Evolutionary conservation across 2,113 vertebrate species (phyloP).

Genomic region (Apeltes quadracus): DNA sequence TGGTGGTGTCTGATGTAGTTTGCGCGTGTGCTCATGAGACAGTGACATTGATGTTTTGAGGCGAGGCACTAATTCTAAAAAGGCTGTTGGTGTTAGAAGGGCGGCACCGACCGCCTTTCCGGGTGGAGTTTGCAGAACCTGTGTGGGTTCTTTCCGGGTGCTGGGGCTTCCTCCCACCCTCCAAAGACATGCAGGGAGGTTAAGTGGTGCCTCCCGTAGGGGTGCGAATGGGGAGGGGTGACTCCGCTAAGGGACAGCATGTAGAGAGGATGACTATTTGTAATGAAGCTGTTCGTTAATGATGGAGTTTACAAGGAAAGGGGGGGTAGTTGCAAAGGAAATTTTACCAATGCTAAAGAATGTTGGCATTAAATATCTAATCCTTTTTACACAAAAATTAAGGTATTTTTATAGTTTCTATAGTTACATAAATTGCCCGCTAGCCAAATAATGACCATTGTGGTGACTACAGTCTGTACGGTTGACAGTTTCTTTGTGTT

Average conservation of each 20-base stretch:
- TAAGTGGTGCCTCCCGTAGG: too few relatives aligned
- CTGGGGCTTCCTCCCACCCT: too few relatives aligned
- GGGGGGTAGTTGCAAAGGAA: slow-evolving; percentile 22
- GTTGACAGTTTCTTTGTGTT: neutral
- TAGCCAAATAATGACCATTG: neutral
- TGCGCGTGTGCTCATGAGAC: neutral
- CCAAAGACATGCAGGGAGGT: too few relatives aligned
- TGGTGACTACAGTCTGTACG: neutral
- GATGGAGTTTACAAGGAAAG: slow-evolving; percentile 11
- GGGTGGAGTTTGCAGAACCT: too few relatives aligned
- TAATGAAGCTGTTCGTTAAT: slow-evolving; percentile 1
- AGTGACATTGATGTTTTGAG: slow-evolving; percentile 6
- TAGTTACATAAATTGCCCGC: neutral
- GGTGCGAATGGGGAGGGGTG: too few relatives aligned
- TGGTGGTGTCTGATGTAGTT: slow-evolving; percentile 2
- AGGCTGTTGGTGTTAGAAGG: neutral
- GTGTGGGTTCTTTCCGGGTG: too few relatives aligned
- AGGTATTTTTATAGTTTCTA: neutral
- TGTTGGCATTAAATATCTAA: slow-evolving; percentile 11
- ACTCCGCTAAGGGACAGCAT: too few relatives aligned
- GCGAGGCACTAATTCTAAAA: neutral
- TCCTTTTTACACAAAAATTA: neutral
- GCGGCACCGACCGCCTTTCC: too few relatives aligned
- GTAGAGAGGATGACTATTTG: neutral
- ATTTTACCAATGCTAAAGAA: neutral